Evolutionary conservation across 2,888 invertebrate species (phyloP), one percentile per base, ranked within the genome.

Genomic region (Drosophila phalerata): DNA sequence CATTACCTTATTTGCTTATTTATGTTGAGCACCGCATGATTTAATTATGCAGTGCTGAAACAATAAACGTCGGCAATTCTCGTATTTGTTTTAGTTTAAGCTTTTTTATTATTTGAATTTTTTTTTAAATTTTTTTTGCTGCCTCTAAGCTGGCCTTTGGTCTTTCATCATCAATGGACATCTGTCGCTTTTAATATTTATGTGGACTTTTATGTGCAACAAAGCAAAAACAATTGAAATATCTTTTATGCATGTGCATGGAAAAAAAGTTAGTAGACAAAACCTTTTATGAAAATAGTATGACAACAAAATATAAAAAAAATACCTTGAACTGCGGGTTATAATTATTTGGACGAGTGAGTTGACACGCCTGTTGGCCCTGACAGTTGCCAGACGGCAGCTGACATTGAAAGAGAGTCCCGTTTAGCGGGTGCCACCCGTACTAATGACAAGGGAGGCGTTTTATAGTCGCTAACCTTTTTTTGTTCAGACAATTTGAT

Each of bases 141-240:
- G 30, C 13, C 83, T 78, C 84, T 84, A 86, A 84, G 63, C 76
- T 66, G 57, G 49, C 19, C 74, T 53, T 75, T 86, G 86, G 76
- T 81, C 69, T 25, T 32, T 56, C 64, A 47, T 32, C 69, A 42
- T 37, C 68, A 11, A 52, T 63, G 73, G 49, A 73, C 84, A 84
- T 70, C 81, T 84, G 84, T 87, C 83, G 77, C 60, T 69, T 85
- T 72, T 55, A 68, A 81, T 73, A 85, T 88, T 87, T 82, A 69
- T 72, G 71, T 30, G 30, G 30, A 68, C 55, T 73, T 77, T 75
- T 69, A 76, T 82, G 63, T 77, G 71, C 43, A 56, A 60, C 64
- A 73, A 73, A 68, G 58, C 28, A 40, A 43, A 48, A 55, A 61
- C 62, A 64, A 67, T 68, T 77, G 30, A 63, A 67, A 81, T 70